These are phyloP conservation scores for Ephialtes manifestator DNA, from an alignment of 2,888 invertebrate genomes.

Conservation along the genomic window DNA sequence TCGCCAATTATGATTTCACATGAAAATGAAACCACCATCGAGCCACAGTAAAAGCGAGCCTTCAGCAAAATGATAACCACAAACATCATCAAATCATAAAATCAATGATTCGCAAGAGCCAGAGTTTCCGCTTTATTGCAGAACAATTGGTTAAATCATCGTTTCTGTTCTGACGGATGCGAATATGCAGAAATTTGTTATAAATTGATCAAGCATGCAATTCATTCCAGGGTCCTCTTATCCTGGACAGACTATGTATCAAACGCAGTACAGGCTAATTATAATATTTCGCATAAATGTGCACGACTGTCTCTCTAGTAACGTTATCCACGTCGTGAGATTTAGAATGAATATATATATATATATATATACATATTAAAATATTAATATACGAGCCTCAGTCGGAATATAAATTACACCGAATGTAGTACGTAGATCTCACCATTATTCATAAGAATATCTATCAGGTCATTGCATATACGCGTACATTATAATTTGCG, in stretches of 20 bases:
- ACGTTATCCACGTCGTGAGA: neutral
- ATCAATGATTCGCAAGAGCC: constrained; percentile 7
- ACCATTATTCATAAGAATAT: constrained; percentile 19
- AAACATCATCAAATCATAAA: neutral
- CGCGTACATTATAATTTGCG: neutral
- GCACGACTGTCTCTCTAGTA: neutral
- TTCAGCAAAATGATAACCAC: neutral
- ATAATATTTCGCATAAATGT: constrained; percentile 36
- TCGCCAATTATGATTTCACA: neutral
- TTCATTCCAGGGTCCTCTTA: neutral
- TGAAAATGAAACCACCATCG: neutral
- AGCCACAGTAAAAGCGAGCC: neutral
- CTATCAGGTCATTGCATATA: neutral
- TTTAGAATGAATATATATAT: constrained; percentile 3
- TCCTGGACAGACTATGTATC: neutral
- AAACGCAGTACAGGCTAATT: constrained; percentile 27
- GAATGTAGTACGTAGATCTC: neutral
- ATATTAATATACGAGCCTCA: neutral
- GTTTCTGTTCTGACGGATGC: neutral
- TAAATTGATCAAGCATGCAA: neutral
- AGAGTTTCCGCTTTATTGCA: neutral
- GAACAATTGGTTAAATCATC: constrained; percentile 32
- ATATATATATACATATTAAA: too few species aligned
- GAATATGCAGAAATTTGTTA: constrained; percentile 12
- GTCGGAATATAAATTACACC: neutral